Percentiles rank a stretch among this genome's conserved stretches.
These are phyloP conservation scores for Masticophis lateralis DNA, from an alignment of 2,797 vertebrate species.

Conservation along the genomic window DNA sequence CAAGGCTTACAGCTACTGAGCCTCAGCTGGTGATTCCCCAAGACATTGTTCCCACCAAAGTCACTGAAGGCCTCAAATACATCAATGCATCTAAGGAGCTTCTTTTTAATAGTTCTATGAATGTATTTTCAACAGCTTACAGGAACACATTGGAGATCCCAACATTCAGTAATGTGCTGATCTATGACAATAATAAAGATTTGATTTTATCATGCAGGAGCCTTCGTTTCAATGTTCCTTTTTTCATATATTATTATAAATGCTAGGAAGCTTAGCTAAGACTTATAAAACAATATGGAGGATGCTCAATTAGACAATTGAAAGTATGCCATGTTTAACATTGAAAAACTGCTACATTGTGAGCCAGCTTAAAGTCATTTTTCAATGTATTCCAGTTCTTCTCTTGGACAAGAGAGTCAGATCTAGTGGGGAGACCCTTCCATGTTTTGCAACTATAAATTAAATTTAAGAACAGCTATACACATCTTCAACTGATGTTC, in stretches of 20 bases:
- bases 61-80: conserved; percentile 16
- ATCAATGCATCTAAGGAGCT: neutral
- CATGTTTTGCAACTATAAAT: neutral
- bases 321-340: conserved; percentile 21
- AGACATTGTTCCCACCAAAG: neutral
- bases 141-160: conserved; percentile 22
- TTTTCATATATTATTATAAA: neutral
- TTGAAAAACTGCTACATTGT: neutral
- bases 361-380: conserved; percentile 5
- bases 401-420: neutral
- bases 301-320: conserved; percentile 33
- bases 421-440: neutral
- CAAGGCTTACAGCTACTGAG: neutral
- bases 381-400: neutral
- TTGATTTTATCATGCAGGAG: neutral
- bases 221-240: conserved; percentile 15
- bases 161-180: neutral
- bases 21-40: neutral
- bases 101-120: neutral
- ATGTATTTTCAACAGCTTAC: conserved; percentile 25
- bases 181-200: neutral
- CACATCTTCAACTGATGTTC: neutral
- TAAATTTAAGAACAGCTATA: neutral
- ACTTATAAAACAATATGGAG: conserved; percentile 10
- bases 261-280: conserved; percentile 24